Conservation (phyloP, 2,797 vertebrate genomes). For the Etheostoma perlongum region DNA sequence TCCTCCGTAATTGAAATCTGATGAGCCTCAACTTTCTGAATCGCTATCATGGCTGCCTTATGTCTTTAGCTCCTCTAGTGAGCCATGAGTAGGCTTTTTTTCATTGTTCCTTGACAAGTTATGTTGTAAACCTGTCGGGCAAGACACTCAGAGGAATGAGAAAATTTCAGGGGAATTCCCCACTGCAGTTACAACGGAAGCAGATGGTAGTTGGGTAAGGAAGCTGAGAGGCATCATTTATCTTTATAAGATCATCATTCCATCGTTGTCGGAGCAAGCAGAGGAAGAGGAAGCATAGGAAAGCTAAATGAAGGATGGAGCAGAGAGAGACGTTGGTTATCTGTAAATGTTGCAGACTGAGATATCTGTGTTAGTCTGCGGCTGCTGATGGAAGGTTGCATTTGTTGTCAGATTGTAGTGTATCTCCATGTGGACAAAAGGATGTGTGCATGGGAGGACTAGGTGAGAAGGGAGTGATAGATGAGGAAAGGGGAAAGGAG, state of each 20-base stretch:
- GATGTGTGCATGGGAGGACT: conserved; percentile 24
- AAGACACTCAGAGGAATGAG: conserved; percentile 27
- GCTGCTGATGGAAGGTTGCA: conserved; percentile 39
- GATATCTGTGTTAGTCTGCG: conserved; percentile 55
- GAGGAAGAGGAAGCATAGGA: conserved; percentile 34
- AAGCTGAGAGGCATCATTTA: conserved; percentile 66
- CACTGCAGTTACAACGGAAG: conserved; percentile 21
- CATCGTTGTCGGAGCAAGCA: conserved; percentile 26
- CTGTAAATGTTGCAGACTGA: conserved; percentile 58
- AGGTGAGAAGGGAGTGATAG: conserved; percentile 26
- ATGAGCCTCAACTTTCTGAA: conserved; percentile 51
- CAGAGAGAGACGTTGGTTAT: conserved; percentile 54
- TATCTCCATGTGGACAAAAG: conserved; percentile 22
- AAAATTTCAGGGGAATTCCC: conserved; percentile 53
- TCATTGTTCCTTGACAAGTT: not conserved
- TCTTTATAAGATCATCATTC: conserved; percentile 70
- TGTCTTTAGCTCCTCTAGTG: conserved; percentile 30
- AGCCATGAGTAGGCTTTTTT: conserved; percentile 7
- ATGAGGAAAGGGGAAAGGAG: conserved; percentile 14
- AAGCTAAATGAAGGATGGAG: conserved; percentile 36
- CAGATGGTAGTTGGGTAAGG: conserved; percentile 56
- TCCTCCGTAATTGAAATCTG: conserved; percentile 62
- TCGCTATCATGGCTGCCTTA: conserved; percentile 30
- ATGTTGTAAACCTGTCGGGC: conserved; percentile 41
- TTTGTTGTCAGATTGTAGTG: conserved; percentile 38